Percentiles rank a stretch among this genome's conserved stretches.
Evolutionary conservation across 2,113 vertebrate genomes (phyloP).

Genomic region (Megalops atlanticus): DNA sequence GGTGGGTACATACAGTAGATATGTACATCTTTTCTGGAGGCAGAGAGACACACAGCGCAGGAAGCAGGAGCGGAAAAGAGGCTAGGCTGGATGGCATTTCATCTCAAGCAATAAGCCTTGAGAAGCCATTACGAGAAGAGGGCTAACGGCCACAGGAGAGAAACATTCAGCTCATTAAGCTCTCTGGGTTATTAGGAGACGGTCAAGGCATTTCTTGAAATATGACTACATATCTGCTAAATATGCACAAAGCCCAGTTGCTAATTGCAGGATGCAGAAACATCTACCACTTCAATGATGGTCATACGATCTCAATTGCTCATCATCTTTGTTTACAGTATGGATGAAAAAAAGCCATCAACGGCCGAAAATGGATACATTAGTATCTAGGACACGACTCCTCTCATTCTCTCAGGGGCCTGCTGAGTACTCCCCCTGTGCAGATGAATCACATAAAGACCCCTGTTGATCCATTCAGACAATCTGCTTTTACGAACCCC

Average conservation of each 20-base stretch:
- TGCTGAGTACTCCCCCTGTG: not conserved
- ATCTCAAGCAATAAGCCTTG: not conserved
- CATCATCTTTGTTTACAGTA: not conserved
- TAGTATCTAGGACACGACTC: not conserved
- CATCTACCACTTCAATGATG: slow-evolving; percentile 13
- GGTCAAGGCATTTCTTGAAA: slow-evolving; percentile 17
- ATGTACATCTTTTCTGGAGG: not conserved
- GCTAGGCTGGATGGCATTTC: too few relatives aligned
- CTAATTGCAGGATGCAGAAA: slow-evolving; percentile 19
- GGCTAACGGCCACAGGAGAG: slow-evolving; percentile 14
- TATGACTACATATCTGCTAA: slow-evolving; percentile 4
- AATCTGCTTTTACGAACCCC: not conserved
- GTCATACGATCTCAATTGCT: not conserved
- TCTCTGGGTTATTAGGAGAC: slow-evolving; percentile 18
- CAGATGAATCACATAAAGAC: not conserved
- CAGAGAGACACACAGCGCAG: not conserved
- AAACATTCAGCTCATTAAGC: slow-evolving; percentile 2
- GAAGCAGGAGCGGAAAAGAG: too few relatives aligned
- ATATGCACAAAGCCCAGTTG: not conserved
- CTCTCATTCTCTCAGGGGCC: not conserved
- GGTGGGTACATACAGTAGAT: not conserved
- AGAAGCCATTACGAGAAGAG: not conserved
- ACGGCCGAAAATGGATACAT: not conserved
- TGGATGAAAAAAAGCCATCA: not conserved
- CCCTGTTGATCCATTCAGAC: not conserved